phyloP scores from a whole-genome alignment of 2,797 vertebrate genomes.

The Sebastes minor region DNA sequence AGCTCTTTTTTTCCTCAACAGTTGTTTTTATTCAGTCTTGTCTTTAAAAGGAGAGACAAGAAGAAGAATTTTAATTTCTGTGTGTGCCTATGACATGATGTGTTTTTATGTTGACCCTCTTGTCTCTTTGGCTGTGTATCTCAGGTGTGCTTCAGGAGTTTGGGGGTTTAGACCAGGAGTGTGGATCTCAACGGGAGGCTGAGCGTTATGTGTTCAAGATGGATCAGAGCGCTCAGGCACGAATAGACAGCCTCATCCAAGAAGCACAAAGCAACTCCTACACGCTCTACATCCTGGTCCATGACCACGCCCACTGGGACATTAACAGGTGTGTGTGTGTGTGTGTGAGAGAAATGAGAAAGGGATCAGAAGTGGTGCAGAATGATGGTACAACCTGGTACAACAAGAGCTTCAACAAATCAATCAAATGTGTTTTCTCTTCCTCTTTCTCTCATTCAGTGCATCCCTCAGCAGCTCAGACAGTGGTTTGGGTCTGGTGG shows the following conservation, averaged over 20 bases:
- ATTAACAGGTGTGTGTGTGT: slow-evolving; percentile 87
- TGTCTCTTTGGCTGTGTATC: slow-evolving; percentile 7
- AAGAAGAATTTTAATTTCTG: neutral
- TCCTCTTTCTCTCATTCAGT: slow-evolving; percentile 48
- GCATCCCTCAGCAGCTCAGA: slow-evolving; percentile 79
- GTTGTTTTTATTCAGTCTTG: neutral
- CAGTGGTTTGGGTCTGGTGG: slow-evolving; percentile 86
- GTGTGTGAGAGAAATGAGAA: neutral
- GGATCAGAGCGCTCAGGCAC: slow-evolving; percentile 86
- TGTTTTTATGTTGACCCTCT: neutral
- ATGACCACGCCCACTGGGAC: slow-evolving; percentile 97
- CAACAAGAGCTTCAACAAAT: neutral
- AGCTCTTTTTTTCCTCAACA: neutral
- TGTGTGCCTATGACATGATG: neutral
- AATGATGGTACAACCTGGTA: neutral
- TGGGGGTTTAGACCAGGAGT: slow-evolving; percentile 89
- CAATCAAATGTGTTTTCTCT: neutral
- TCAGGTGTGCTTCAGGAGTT: slow-evolving; percentile 92
- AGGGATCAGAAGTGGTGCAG: neutral
- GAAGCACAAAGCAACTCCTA: slow-evolving; percentile 92
- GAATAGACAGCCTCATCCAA: slow-evolving; percentile 89
- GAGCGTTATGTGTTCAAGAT: slow-evolving; percentile 93
- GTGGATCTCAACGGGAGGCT: slow-evolving; percentile 83
- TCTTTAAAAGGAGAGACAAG: neutral
- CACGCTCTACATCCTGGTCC: slow-evolving; percentile 93